Evolutionary conservation across 92 coral and sea anemone species (phyloP).

Genomic region (Epizoanthus stellaris): DNA sequence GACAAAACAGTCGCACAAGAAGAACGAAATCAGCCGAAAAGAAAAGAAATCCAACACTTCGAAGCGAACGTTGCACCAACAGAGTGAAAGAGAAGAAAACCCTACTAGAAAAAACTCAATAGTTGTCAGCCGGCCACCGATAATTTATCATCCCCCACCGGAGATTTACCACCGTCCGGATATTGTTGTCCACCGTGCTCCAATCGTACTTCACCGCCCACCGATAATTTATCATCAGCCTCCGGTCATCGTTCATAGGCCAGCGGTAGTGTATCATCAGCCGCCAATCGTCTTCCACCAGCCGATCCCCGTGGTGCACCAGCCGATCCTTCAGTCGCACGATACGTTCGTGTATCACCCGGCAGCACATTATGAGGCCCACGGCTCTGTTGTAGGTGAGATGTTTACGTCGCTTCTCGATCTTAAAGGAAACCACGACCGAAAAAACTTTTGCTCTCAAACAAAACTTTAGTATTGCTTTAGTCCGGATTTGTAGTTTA

Average conservation of each 20-base stretch:
- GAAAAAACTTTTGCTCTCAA: not conserved
- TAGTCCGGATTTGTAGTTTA: too few relatives aligned
- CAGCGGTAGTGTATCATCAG: conserved; percentile 99
- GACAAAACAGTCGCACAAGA: conserved; percentile 34
- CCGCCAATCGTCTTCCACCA: conserved; percentile 97
- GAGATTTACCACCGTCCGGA: conserved; percentile 99
- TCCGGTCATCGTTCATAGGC: conserved; percentile 97
- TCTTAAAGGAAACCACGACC: not conserved
- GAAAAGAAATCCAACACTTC: conserved; percentile 35
- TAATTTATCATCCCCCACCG: conserved; percentile 98
- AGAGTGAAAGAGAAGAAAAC: conserved; percentile 71
- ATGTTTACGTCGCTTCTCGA: not conserved
- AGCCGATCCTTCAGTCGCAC: conserved; percentile 91
- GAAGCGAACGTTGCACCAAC: conserved; percentile 57
- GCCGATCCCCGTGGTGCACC: conserved; percentile 95
- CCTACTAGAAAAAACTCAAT: conserved; percentile 89
- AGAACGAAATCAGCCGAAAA: conserved; percentile 42
- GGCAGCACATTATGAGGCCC: conserved; percentile 78
- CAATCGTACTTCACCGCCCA: conserved; percentile 97
- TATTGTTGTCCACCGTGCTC: conserved; percentile 99
- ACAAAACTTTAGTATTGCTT: not conserved
- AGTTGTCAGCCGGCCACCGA: conserved; percentile 97
- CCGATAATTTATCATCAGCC: conserved; percentile 98
- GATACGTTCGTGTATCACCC: conserved; percentile 93
- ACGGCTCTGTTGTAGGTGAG: conserved; percentile 74